phyloP scores from a whole-genome alignment of 1,140 invertebrate species.

The Drosophila oshimai region DNA sequence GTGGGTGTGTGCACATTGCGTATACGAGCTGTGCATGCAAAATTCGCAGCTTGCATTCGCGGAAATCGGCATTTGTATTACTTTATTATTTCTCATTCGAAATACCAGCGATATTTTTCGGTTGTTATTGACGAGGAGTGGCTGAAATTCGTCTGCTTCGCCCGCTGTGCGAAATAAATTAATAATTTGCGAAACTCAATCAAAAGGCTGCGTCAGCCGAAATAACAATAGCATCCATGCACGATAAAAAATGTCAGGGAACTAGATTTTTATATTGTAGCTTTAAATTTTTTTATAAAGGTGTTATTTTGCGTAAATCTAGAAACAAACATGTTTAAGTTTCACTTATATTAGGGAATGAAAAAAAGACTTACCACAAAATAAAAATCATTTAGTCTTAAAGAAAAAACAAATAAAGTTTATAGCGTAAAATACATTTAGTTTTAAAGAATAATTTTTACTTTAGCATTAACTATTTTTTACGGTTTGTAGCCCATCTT shows the following conservation, averaged over 20 bases:
- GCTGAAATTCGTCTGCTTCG: slow-evolving; percentile 45
- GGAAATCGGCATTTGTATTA: slow-evolving; percentile 74
- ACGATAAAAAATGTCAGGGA: background rate
- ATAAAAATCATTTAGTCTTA: too few species aligned
- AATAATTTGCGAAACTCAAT: slow-evolving; percentile 54
- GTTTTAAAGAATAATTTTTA: too few species aligned
- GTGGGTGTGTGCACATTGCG: slow-evolving; percentile 39
- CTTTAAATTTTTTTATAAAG: background rate
- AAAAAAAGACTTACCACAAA: too few species aligned
- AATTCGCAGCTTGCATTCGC: slow-evolving; percentile 50
- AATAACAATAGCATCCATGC: slow-evolving; percentile 42
- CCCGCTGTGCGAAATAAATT: slow-evolving; percentile 57
- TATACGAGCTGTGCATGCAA: slow-evolving; percentile 57
- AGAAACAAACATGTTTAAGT: too few species aligned
- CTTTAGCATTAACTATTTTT: too few species aligned
- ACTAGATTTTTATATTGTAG: background rate
- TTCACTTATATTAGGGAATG: too few species aligned
- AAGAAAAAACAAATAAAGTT: too few species aligned
- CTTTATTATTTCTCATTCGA: slow-evolving; percentile 66
- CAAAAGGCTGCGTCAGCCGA: slow-evolving; percentile 54
- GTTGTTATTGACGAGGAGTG: slow-evolving; percentile 51
- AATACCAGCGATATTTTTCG: background rate
- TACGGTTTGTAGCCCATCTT: too few species aligned
- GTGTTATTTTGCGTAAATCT: too few species aligned
- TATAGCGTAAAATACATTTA: too few species aligned